These are phyloP conservation scores for Bombus sylvicola DNA, from an alignment of 1,140 invertebrate species.

Conservation along the genomic window DNA sequence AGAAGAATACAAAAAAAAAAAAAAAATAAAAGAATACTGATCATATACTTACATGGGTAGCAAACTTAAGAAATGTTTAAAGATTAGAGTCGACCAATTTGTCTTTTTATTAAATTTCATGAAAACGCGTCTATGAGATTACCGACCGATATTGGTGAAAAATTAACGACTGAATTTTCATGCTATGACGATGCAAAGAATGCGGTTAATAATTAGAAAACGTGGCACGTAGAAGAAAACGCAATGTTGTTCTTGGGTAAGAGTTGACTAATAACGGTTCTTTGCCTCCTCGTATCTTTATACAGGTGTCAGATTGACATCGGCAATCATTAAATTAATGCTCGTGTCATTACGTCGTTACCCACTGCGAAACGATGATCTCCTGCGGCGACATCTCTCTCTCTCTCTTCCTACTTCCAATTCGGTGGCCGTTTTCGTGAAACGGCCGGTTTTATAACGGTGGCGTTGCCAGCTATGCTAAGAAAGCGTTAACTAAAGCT, in stretches of 20 bases:
- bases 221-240: slow-evolving; percentile 16
- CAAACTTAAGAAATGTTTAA: background rate
- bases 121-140: background rate
- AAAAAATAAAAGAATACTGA: background rate
- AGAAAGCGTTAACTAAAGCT: slow-evolving; percentile 15
- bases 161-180: slow-evolving; percentile 6
- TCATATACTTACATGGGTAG: too few species aligned
- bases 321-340: slow-evolving; percentile 9
- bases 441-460: slow-evolving; percentile 38
- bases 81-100: background rate
- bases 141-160: background rate
- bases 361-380: background rate
- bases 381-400: background rate
- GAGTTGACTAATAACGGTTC: slow-evolving; percentile 34
- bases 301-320: slow-evolving; percentile 7
- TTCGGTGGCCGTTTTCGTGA: slow-evolving; percentile 39
- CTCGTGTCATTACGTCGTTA: slow-evolving; percentile 25
- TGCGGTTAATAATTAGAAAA: slow-evolving; percentile 29
- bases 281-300: background rate
- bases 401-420: slow-evolving; percentile 32
- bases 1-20: too few species aligned
- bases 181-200: background rate
- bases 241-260: background rate
- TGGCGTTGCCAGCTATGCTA: slow-evolving; percentile 10
- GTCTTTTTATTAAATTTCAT: background rate